Evolutionary conservation across 2,888 invertebrate species (phyloP), one percentile per base, ranked within the genome.

Genomic region (Julus scanicus): DNA sequence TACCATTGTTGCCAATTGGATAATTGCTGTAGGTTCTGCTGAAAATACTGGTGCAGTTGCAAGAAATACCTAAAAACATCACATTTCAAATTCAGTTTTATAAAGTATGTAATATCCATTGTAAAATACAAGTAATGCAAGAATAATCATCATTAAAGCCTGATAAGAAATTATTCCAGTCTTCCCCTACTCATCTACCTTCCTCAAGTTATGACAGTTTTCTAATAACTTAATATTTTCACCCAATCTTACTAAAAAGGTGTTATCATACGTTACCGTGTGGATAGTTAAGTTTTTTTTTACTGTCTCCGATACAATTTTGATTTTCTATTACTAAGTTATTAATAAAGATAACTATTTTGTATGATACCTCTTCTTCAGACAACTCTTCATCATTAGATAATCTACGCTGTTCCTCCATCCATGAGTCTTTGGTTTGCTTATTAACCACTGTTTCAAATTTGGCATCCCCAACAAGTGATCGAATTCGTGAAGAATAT

Each of bases 361-460:
- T 44, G 44, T 44, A n/a, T 9, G 13, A 53, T 53, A 90, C 90
- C 89, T 91, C 91, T 89, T 90, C 90, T 88, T 91, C 91, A 17
- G 90, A 90, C n/a, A 91, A 87, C 20, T 90, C 89, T 39, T 90
- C 90, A 86, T 91, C 91, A 86, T 90, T 89, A 8, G 90, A 90
- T 49, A 88, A 88, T 29, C 89, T 89, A 53, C 90, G 89, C 48
- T 90, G 90, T 84, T 91, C 91, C 86, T 90, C 88, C 91, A 98
- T 94, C 90, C 97, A 97, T 91, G 95, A 96, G 94, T 97, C 96
- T 93, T 97, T 97, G 92, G 96, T 97, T 94, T 98, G 97, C 93
- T 97, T 97, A 92, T 98, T 98, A 91, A 98, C 97, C 92, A 97
- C 94, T 89, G 97, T 97, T 93, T 99, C 99, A 93, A 99, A 99